Evolutionary conservation across 92 coral and sea anemone genomes (phyloP), one percentile per base, ranked within the genome.

Genomic region (Zoanthus solanderi): DNA sequence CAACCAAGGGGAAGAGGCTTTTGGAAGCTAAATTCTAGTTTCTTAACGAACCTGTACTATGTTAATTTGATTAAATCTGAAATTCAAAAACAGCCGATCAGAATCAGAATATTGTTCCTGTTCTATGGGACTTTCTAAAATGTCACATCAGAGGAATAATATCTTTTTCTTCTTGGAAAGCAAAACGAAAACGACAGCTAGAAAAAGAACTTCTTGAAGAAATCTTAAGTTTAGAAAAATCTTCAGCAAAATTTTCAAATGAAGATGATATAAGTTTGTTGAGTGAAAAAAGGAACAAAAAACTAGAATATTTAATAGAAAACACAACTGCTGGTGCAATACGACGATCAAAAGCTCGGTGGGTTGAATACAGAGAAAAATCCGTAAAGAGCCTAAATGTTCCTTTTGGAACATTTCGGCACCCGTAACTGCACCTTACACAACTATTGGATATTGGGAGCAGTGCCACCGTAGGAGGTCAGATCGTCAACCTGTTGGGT

Each of bases 61-160:
- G 75, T 71, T 8, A 71, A 71, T 2, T 29, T 29, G 7, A 71
- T 71, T 6, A 71, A 71, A 7, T 31, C 47, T 29, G 17, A 29
- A 31, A 71, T 71, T 10, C 2, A 71, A 2, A 71, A 71, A 71
- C 75, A 30, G 5, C 31, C 1, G 46, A 29, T 6, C 46, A 71
- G 10, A 71, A 71, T 10, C 12, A 71, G 6, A 71, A 71, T 8
- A 7, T 71, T 7, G 17, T 30, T 1, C 75, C 75, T 32, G 8
- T 71, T 0, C 75, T 71, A 2, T 71, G 48, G 75, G 46, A 71
- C 7, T 71, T 71, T 71, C 17, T 71, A 30, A 31, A 71, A 71
- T 31, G 75, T 71, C 75, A 71, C 15, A 71, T 71, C 15, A 71
- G 75, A 71, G 75, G 75, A 9, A 71, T 14, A 29, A 30, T 71